Conservation (phyloP, 2,888 invertebrate genomes). For the Oxycera nigricornis region DNA sequence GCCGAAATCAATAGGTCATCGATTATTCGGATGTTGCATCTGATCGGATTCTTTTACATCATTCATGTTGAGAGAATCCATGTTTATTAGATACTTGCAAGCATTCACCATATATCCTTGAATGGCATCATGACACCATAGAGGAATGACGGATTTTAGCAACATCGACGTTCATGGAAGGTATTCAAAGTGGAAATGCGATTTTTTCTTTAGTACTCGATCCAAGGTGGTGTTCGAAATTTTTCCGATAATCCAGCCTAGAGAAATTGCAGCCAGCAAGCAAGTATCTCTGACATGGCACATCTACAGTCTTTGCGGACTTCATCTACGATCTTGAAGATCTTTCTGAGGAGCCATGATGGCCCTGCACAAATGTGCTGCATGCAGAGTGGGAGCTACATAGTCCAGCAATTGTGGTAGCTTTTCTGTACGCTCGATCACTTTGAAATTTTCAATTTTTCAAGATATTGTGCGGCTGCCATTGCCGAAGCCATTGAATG, state of each 20-base stretch:
- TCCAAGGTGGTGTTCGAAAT: background rate
- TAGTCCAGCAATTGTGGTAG: conserved; percentile 15
- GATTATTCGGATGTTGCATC: background rate
- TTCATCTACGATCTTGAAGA: background rate
- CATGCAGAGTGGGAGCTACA: background rate
- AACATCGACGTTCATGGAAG: background rate
- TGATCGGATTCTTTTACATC: background rate
- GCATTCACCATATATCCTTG: no score
- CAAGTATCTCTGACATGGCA: background rate
- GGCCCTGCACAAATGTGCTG: background rate
- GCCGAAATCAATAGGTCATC: background rate
- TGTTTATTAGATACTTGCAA: no score
- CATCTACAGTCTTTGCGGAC: background rate
- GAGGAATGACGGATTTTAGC: background rate
- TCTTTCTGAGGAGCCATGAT: background rate
- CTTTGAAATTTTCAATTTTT: conserved; percentile 4
- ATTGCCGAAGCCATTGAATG: background rate
- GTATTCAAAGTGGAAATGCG: background rate
- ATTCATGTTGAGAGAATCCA: background rate
- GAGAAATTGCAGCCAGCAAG: background rate
- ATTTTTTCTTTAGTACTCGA: background rate
- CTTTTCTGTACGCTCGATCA: background rate
- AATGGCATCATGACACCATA: no score
- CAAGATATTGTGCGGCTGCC: conserved; percentile 2
- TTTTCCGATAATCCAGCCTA: background rate